Base-by-base conservation (phyloP, 2,797 vertebrate genomes). In the Allobates femoralis region DNA sequence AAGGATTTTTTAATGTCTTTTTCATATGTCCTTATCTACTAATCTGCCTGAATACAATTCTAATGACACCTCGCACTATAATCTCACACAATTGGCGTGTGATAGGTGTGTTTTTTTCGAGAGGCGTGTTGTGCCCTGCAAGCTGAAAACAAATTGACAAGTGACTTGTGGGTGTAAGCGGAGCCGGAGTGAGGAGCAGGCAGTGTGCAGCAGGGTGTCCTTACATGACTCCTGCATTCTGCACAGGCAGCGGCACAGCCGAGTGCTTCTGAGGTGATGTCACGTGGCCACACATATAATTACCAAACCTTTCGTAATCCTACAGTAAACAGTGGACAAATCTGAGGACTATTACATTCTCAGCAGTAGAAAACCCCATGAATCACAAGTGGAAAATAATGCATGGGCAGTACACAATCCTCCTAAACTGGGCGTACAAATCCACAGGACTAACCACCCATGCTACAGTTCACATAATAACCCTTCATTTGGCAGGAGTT, bases 221-320 rank as follows among this genome's bases (percentile, higher is more conserved):
- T 88, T 80, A 81, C 15, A 66, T 87, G 86, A 88, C 86, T 88
- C 83, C 81, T 26, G 26, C 77, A 85, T 88, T 81, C 86, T 79
- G 85, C 58, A 69, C 86, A 88, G 86, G 86, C 86, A 88, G 82
- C 69, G 64, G 86, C 82, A 85, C 15, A 66, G 82, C 79, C 64
- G 41, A 87, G 77, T 73, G 77, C 19, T 81, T 85, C 32, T 85
- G 71, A 85, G 86, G 56, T 81, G 56, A 55, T 41, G 55, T 85
- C 86, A 81, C 74, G 81, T 85, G 86, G 60, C 46, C 55, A 74
- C 28, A 80, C 77, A 56, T 73, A 79, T 76, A 77, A 85, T 88
- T 88, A 67, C 77, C 64, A 21, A 85, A 50, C 18, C 46, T 88
- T 88, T 81, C 83, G 34, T 50, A 84, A 85, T 88, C 86, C 56